phyloP scores from a whole-genome alignment of 1,140 invertebrate genomes.

The Drosophila azteca region DNA sequence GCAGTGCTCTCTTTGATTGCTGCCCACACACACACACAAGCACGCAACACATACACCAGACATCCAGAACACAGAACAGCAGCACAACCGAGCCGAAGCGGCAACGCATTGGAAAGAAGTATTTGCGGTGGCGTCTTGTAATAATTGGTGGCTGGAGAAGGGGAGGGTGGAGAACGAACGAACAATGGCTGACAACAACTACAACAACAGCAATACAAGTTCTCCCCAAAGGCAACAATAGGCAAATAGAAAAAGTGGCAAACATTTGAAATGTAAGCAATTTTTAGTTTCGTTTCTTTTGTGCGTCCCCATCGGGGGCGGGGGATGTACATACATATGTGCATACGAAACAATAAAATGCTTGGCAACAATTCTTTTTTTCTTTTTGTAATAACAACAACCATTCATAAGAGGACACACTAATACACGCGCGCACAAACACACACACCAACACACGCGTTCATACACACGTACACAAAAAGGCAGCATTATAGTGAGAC shows the following conservation, averaged over 20 bases:
- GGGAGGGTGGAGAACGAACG: slow-evolving; percentile 3
- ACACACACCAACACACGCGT: slow-evolving; percentile 16
- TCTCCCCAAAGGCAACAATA: slow-evolving; percentile 25
- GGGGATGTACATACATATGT: too few relatives aligned
- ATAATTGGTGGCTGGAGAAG: slow-evolving; percentile 56
- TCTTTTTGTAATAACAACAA: slow-evolving; percentile 59
- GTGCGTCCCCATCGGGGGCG: background rate
- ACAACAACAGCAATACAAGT: slow-evolving; percentile 20
- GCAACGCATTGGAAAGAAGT: slow-evolving; percentile 61
- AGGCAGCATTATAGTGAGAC: slow-evolving; percentile 5
- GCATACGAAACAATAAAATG: slow-evolving; percentile 42
- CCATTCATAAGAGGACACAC: slow-evolving; percentile 41
- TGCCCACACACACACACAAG: slow-evolving; percentile 20
- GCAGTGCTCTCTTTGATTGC: background rate
- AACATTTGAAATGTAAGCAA: slow-evolving; percentile 31
- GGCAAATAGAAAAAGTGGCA: background rate
- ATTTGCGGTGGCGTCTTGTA: slow-evolving; percentile 78
- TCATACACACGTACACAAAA: slow-evolving; percentile 2
- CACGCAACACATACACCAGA: slow-evolving; percentile 12
- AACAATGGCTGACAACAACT: slow-evolving; percentile 76
- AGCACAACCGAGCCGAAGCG: slow-evolving; percentile 51
- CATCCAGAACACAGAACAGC: slow-evolving; percentile 33
- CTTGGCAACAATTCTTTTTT: slow-evolving; percentile 61
- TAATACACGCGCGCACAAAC: slow-evolving; percentile 17
- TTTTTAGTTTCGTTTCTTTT: slow-evolving; percentile 14